These are phyloP conservation scores for Prionchulus punctatus DNA, from an alignment of 2,888 invertebrate genomes.

Conservation along the genomic window DNA sequence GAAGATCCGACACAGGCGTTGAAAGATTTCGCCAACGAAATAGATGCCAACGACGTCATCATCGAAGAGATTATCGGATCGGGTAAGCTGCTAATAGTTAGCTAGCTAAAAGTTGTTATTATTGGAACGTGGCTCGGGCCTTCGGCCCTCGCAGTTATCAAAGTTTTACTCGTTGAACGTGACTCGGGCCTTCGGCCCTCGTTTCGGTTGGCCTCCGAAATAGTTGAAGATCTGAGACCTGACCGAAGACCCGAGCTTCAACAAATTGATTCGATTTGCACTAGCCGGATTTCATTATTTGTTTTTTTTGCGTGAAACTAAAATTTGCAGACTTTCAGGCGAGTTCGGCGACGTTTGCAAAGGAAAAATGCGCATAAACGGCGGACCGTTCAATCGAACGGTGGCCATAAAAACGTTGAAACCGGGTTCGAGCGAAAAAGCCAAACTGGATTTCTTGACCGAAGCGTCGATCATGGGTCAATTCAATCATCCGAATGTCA, in stretches of 20 bases:
- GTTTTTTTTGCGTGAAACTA: not conserved
- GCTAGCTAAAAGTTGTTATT: no score
- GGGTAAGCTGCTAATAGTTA: no score
- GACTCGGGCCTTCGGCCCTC: no score
- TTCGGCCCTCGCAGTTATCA: no score
- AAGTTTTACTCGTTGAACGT: no score
- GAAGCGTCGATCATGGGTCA: slow-evolving; percentile 99
- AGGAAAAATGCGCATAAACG: slow-evolving; percentile 33
- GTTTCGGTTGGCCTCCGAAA: no score
- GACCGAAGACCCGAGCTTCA: not conserved
- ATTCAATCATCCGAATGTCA: slow-evolving; percentile 97
- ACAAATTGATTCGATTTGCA: not conserved
- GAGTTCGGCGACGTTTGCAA: slow-evolving; percentile 98
- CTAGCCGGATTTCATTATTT: not conserved
- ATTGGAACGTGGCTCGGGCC: no score
- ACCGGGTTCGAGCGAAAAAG: slow-evolving; percentile 71
- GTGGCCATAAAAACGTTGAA: slow-evolving; percentile 90
- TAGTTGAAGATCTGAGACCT: no score
- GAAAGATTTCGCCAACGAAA: slow-evolving; percentile 89
- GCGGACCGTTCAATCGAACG: slow-evolving; percentile 36
- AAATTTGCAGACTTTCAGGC: slow-evolving; percentile 37
- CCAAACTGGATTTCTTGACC: slow-evolving; percentile 88
- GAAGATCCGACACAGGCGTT: slow-evolving; percentile 98
- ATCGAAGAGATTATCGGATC: slow-evolving; percentile 98
- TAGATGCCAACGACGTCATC: slow-evolving; percentile 87